Conservation (phyloP, 2,888 invertebrate species). For the Metopia argyrocephala region DNA sequence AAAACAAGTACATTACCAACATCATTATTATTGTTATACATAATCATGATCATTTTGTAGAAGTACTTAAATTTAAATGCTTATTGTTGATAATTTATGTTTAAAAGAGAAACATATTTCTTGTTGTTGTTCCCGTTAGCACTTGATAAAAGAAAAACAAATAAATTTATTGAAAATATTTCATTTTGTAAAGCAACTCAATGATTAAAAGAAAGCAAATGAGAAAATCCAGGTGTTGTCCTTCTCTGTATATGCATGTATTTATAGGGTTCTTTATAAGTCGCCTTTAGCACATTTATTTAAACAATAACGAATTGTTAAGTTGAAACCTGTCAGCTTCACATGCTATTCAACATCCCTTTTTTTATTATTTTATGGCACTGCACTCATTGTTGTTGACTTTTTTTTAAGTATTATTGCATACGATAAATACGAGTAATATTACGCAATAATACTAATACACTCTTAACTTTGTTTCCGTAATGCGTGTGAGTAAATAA, state of each 20-base stretch:
- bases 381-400: background rate
- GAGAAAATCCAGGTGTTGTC: too few relatives aligned
- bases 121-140: too few relatives aligned
- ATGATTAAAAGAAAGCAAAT: too few relatives aligned
- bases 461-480: background rate
- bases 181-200: too few relatives aligned
- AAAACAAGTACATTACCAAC: background rate
- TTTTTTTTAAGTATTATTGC: background rate
- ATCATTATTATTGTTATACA: background rate
- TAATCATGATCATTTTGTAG: too few relatives aligned
- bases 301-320: background rate
- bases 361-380: background rate
- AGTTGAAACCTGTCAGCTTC: conserved; percentile 25
- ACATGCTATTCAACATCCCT: conserved; percentile 42
- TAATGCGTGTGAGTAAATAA: background rate
- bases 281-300: background rate
- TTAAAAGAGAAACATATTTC: too few relatives aligned
- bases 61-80: too few relatives aligned
- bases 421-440: background rate
- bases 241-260: too few relatives aligned
- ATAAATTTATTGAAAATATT: too few relatives aligned
- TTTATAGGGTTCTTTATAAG: background rate
- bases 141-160: too few relatives aligned
- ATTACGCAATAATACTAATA: conserved; percentile 47
- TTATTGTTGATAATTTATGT: too few relatives aligned